These are phyloP conservation scores for Montifringilla adamsi DNA, from an alignment of 2,113 vertebrate species.

Conservation along the genomic window DNA sequence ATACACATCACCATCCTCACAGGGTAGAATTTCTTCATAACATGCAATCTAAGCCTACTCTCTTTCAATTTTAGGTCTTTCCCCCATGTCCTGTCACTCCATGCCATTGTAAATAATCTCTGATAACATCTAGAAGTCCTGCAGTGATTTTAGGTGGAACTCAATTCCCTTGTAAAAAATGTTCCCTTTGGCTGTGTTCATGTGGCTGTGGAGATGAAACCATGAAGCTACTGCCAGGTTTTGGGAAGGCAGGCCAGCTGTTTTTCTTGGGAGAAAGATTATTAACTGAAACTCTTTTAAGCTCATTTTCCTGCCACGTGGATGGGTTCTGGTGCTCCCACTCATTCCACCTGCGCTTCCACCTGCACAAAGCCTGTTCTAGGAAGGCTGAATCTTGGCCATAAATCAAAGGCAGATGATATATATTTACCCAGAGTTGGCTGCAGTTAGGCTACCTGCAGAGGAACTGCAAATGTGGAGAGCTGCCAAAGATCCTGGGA, in stretches of 20 bases:
- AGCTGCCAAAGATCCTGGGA: background rate
- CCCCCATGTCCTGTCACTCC: background rate
- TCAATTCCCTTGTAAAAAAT: background rate
- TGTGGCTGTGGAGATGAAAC: background rate
- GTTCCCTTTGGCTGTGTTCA: background rate
- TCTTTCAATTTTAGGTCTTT: background rate
- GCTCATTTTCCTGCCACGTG: background rate
- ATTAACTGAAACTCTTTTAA: background rate
- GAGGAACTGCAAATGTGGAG: background rate
- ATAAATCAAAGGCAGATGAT: background rate
- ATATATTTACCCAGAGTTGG: background rate
- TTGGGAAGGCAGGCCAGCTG: background rate
- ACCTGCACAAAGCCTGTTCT: background rate
- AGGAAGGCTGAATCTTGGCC: background rate
- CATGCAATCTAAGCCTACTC: background rate
- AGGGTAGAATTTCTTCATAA: background rate
- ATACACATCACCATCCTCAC: no score
- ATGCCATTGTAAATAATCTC: background rate
- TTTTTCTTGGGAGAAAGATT: background rate
- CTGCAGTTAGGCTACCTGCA: constrained; percentile 5
- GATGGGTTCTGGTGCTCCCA: background rate
- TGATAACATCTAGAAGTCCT: background rate
- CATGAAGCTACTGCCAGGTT: background rate
- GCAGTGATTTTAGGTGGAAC: background rate
- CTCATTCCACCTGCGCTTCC: background rate